Evolutionary conservation across 2,113 vertebrate species (phyloP).

Genomic region (Gambusia affinis): DNA sequence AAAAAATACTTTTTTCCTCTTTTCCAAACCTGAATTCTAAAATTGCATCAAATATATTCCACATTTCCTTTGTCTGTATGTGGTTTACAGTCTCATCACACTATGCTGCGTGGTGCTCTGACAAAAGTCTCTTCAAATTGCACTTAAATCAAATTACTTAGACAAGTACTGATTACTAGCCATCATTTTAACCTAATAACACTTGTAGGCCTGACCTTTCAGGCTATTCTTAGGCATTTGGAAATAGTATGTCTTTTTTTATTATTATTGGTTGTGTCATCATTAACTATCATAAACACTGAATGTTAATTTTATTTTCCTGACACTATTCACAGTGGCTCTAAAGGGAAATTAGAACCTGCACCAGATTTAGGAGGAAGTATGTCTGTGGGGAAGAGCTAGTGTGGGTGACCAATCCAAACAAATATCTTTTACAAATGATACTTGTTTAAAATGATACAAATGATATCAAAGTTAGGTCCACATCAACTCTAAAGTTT

Average conservation of each 20-base stretch:
- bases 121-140: not conserved
- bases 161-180: not conserved
- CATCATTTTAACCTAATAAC: constrained; percentile 4
- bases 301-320: not conserved
- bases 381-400: not conserved
- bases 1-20: too few species aligned
- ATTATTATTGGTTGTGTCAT: not conserved
- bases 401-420: not conserved
- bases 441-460: too few species aligned
- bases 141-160: constrained; percentile 1
- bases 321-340: not conserved
- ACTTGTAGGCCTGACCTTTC: not conserved
- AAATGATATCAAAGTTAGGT: not conserved
- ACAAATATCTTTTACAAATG: not conserved
- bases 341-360: not conserved
- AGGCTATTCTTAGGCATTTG: not conserved
- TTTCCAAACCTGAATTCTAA: too few species aligned
- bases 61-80: not conserved
- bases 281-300: not conserved
- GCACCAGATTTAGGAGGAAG: not conserved
- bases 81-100: not conserved
- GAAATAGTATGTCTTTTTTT: not conserved
- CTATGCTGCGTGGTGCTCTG: not conserved
- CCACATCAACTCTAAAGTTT: not conserved
- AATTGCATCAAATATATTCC: too few species aligned